A percentile compares a stretch with the other conserved stretches of the same genome.
Evolutionary conservation across 2,113 vertebrate genomes (phyloP).

Genomic region (Probosciger aterrimus): DNA sequence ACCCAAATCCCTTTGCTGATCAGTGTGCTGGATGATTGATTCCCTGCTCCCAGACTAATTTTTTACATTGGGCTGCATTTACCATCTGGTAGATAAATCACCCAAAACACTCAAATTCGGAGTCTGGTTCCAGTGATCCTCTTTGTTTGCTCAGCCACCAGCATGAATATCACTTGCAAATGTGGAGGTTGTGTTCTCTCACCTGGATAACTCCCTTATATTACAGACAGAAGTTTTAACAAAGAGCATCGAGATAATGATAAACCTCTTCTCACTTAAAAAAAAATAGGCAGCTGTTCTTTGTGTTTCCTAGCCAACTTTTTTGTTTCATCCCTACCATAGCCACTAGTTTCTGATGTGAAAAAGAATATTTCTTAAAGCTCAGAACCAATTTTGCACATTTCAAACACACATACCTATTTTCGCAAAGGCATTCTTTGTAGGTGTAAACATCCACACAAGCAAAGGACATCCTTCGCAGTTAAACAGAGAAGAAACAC

Average conservation of each 20-base stretch:
- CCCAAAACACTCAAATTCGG: conserved; percentile 27
- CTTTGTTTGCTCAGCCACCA: conserved; percentile 47
- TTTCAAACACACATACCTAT: background rate
- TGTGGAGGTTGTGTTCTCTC: conserved; percentile 31
- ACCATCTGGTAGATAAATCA: conserved; percentile 68
- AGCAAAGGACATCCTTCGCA: background rate
- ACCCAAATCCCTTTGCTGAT: conserved; percentile 67
- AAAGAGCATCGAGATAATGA: background rate
- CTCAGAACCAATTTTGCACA: background rate
- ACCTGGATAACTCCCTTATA: conserved; percentile 26
- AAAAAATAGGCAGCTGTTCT: background rate
- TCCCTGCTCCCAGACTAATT: conserved; percentile 61
- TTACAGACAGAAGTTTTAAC: background rate
- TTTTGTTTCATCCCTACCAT: background rate
- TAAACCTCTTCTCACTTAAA: background rate
- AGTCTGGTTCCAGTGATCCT: conserved; percentile 41
- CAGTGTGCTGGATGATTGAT: conserved; percentile 65
- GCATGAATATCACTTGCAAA: conserved; percentile 38
- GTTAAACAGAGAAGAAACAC: background rate
- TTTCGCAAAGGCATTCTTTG: background rate
- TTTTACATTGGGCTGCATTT: conserved; percentile 65
- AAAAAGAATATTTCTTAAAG: background rate
- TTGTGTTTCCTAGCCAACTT: background rate
- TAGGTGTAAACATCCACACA: background rate
- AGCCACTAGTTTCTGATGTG: background rate